Evolutionary conservation across 1,140 invertebrate species (phyloP).

Genomic region (Spodoptera frugiperda): DNA sequence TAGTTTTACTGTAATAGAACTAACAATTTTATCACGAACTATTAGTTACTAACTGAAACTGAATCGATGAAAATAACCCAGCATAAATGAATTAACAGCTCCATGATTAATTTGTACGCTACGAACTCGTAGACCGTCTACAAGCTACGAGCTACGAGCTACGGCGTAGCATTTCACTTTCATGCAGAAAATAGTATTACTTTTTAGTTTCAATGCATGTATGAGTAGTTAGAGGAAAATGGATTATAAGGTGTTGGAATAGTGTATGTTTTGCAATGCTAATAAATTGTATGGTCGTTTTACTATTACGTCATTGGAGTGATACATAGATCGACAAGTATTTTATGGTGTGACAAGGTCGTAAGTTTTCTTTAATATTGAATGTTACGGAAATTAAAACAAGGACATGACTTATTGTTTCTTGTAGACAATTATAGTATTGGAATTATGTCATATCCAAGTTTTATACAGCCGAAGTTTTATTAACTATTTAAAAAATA

Average conservation of each 20-base stretch:
- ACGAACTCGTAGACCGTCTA: conserved; percentile 51
- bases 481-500: no score
- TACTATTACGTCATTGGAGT: conserved; percentile 19
- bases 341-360: conserved; percentile 32
- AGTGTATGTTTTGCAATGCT: background rate
- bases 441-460: no score
- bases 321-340: background rate
- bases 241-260: background rate
- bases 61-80: conserved; percentile 35
- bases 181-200: conserved; percentile 19
- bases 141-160: conserved; percentile 30
- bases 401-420: background rate
- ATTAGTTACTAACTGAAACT: conserved; percentile 17
- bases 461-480: no score
- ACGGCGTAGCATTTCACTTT: conserved; percentile 46
- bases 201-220: conserved; percentile 18
- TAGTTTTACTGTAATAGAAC: background rate
- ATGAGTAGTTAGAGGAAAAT: background rate
- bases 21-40: conserved; percentile 9
- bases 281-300: background rate
- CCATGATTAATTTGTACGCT: conserved; percentile 38
- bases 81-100: conserved; percentile 36
- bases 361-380: conserved; percentile 29
- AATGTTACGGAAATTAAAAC: conserved; percentile 19
- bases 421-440: background rate